Conservation (phyloP, 2,113 vertebrate species). For the Orthochromis indermauri region DNA sequence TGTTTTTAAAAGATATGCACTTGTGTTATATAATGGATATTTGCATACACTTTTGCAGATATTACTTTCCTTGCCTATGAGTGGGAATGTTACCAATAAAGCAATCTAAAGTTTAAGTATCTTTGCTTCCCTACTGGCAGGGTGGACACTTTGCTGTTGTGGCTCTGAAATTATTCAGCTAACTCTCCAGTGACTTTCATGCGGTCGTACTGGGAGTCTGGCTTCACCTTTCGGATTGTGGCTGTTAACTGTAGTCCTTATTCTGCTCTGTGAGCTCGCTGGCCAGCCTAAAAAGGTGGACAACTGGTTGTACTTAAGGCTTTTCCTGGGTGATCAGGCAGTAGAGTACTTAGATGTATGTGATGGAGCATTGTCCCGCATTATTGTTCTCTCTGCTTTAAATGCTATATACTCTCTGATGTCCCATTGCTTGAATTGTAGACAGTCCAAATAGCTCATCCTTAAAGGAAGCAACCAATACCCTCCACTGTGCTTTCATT, state of each 20-base stretch:
- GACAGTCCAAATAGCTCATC: neutral
- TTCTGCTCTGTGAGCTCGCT: neutral
- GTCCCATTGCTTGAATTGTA: neutral
- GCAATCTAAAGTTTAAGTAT: neutral
- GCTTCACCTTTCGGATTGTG: neutral
- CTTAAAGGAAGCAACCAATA: neutral
- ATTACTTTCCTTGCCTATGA: neutral
- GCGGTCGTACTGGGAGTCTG: neutral
- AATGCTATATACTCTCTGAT: neutral
- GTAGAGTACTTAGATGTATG: neutral
- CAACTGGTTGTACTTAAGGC: neutral
- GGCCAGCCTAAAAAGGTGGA: rapidly evolving
- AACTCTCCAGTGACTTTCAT: neutral
- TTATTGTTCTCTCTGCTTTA: neutral
- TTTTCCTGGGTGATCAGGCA: neutral
- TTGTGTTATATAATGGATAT: neutral
- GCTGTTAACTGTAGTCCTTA: neutral
- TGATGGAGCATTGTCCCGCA: neutral
- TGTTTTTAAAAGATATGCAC: neutral
- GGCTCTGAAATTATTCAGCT: neutral
- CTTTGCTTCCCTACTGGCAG: neutral
- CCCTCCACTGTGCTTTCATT: neutral
- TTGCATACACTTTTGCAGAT: neutral
- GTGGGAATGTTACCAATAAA: neutral
- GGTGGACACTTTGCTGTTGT: neutral